These are phyloP conservation scores for Nomada flava DNA, from an alignment of 2,888 invertebrate genomes.

Conservation along the genomic window DNA sequence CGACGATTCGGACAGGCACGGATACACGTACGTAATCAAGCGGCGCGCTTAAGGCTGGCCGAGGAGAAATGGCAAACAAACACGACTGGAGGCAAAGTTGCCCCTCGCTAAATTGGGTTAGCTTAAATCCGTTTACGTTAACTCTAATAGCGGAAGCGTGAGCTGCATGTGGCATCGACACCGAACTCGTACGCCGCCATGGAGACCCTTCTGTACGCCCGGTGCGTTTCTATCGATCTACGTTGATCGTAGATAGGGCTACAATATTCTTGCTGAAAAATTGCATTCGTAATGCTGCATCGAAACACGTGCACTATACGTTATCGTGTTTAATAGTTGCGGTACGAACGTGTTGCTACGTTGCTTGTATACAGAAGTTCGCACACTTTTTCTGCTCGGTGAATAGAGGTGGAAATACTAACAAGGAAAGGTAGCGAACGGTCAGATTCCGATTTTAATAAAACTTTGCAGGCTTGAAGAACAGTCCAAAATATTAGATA, in stretches of 20 bases:
- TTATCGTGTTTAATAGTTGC: too few species aligned
- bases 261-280: not conserved
- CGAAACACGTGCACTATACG: not conserved
- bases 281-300: not conserved
- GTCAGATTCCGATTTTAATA: too few species aligned
- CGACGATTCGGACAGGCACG: constrained; percentile 31
- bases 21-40: constrained; percentile 63
- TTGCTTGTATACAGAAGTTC: too few species aligned
- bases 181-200: constrained; percentile 36
- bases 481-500: too few species aligned
- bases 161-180: constrained; percentile 75
- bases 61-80: constrained; percentile 76
- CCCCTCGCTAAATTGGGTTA: constrained; percentile 82
- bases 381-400: too few species aligned
- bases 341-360: too few species aligned
- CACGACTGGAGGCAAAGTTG: constrained; percentile 78
- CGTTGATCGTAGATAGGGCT: not conserved
- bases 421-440: too few species aligned
- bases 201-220: constrained; percentile 20
- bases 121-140: constrained; percentile 82
- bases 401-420: too few species aligned
- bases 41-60: constrained; percentile 59
- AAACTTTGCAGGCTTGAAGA: too few species aligned
- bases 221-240: constrained; percentile 42
- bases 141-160: constrained; percentile 82